A percentile compares a stretch with the other conserved stretches of the same genome.
Conservation (phyloP, 2,113 vertebrate species). For the Typhlomys cinereus region DNA sequence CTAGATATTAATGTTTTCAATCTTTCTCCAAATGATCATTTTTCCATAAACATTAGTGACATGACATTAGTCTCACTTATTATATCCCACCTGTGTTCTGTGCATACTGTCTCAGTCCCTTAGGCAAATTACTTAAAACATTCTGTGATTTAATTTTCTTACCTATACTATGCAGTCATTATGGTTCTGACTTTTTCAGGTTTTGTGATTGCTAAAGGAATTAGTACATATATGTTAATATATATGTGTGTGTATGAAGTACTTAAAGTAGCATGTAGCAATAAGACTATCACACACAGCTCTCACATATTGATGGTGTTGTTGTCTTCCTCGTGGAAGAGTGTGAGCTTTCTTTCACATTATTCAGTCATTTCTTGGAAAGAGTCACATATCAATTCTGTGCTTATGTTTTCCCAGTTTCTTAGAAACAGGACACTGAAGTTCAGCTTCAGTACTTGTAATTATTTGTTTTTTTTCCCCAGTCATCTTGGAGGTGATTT, state of each 20-base stretch:
- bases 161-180: not conserved
- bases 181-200: not conserved
- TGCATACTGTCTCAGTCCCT: not conserved
- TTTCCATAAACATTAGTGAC: not conserved
- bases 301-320: too few relatives aligned
- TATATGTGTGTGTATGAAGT: too few relatives aligned
- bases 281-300: too few relatives aligned
- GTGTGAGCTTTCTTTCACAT: not conserved
- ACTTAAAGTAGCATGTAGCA: not conserved
- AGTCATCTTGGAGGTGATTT: constrained; percentile 41
- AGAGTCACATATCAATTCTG: not conserved
- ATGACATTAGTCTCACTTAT: not conserved
- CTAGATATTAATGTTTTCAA: constrained; percentile 14
- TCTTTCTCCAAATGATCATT: constrained; percentile 37
- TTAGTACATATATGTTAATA: too few relatives aligned
- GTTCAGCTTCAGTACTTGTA: not conserved
- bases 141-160: constrained; percentile 41
- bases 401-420: not conserved
- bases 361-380: not conserved
- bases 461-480: constrained; percentile 53
- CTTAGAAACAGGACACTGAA: constrained; percentile 4
- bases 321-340: not conserved
- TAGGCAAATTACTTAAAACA: not conserved
- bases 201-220: not conserved
- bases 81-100: not conserved